A percentile compares a stretch with the other conserved stretches of the same genome.
Conservation (phyloP, 2,113 vertebrate species). For the Eclectus roratus region DNA sequence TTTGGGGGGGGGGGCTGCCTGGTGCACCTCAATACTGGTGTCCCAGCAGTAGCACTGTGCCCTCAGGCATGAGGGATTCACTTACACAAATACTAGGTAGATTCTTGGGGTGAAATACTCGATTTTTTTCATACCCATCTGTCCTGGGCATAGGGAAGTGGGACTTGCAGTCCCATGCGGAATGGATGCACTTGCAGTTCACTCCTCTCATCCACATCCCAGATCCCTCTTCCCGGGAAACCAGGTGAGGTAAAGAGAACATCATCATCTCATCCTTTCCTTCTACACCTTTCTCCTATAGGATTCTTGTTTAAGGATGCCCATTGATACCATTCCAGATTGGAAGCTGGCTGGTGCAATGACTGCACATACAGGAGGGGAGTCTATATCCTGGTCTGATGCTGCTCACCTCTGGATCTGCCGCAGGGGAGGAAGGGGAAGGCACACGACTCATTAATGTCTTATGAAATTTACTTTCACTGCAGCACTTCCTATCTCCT, state of each 20-base stretch:
- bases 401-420: rapidly evolving
- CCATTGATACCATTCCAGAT: neutral
- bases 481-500: neutral
- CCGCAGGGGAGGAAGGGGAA: rapidly evolving
- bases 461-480: neutral
- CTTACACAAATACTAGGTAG: neutral
- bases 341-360: neutral
- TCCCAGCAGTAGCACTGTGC: rapidly evolving
- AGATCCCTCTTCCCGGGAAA: neutral
- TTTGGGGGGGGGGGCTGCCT: too few species aligned
- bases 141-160: neutral
- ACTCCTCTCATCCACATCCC: neutral
- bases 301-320: neutral
- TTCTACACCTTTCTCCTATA: neutral
- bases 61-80: neutral
- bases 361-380: neutral
- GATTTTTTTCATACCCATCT: neutral
- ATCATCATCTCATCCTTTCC: neutral
- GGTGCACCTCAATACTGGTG: neutral
- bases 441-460: neutral
- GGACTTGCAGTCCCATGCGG: too few species aligned
- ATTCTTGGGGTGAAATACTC: neutral
- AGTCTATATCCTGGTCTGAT: neutral
- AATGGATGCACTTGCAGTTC: neutral
- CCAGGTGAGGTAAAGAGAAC: neutral